Percentiles rank a stretch among this genome's conserved stretches.
Evolutionary conservation across 2,888 invertebrate species (phyloP).

Genomic region (Limnephilus lunatus): DNA sequence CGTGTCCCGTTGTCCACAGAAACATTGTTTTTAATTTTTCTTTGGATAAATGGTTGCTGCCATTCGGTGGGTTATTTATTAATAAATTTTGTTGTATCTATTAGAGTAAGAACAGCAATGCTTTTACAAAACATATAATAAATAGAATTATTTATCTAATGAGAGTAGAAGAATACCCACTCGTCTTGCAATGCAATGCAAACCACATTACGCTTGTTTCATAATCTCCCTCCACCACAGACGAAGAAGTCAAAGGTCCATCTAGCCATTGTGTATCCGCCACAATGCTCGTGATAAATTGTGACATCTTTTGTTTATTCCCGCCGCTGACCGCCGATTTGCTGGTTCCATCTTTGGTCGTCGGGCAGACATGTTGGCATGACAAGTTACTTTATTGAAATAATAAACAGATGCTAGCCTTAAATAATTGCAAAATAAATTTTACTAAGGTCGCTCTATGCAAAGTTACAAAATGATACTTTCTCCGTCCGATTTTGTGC

Average conservation of each 20-base stretch:
- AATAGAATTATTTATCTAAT: background rate
- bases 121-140: too few relatives aligned
- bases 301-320: constrained; percentile 4
- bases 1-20: background rate
- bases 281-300: constrained; percentile 4
- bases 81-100: background rate
- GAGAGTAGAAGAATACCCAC: background rate
- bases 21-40: background rate
- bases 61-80: too few relatives aligned
- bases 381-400: background rate
- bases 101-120: background rate
- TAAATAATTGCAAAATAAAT: background rate
- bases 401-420: background rate
- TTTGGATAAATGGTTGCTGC: background rate
- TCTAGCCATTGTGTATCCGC: background rate
- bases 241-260: constrained; percentile 17
- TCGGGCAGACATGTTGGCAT: background rate
- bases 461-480: background rate
- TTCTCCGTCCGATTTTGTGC: background rate
- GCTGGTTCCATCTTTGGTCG: background rate
- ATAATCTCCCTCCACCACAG: constrained; percentile 4
- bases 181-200: background rate
- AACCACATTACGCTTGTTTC: background rate
- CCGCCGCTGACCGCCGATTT: background rate
- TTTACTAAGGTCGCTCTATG: background rate